Evolutionary conservation across 2,888 invertebrate genomes (phyloP).

Genomic region (Conomelus anceps): DNA sequence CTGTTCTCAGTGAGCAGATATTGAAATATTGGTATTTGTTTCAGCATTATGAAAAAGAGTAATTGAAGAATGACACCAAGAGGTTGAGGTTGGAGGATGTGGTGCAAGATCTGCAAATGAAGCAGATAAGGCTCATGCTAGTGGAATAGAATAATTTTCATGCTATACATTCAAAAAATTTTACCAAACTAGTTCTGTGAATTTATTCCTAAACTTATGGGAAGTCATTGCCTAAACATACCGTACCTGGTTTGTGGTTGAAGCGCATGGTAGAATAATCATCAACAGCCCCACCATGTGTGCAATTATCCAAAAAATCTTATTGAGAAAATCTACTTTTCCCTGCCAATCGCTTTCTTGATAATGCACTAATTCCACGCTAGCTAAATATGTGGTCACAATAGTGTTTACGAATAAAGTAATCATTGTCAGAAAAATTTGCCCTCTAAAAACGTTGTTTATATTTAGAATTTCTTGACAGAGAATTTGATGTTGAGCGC

Average conservation of each 20-base stretch:
- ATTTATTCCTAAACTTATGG: not conserved
- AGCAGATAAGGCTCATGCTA: too few relatives aligned
- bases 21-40: too few relatives aligned
- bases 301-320: not conserved
- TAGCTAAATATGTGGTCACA: not conserved
- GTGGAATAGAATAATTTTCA: too few relatives aligned
- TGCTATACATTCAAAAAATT: too few relatives aligned
- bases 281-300: not conserved
- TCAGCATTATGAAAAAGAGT: too few relatives aligned
- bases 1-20: too few relatives aligned
- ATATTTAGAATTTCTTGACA: not conserved
- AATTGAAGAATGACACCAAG: too few relatives aligned
- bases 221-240: not conserved
- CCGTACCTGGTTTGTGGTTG: not conserved
- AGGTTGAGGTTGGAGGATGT: too few relatives aligned
- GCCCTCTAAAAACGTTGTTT: not conserved
- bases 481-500: not conserved
- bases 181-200: too few relatives aligned
- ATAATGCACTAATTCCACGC: not conserved
- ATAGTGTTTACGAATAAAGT: not conserved
- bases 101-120: too few relatives aligned
- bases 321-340: not conserved
- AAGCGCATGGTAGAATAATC: not conserved
- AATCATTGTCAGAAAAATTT: not conserved
- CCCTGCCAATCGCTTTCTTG: not conserved